Evolutionary conservation across 2,113 vertebrate species (phyloP), one percentile per base, ranked within the genome.

Genomic region (Tursiops truncatus): DNA sequence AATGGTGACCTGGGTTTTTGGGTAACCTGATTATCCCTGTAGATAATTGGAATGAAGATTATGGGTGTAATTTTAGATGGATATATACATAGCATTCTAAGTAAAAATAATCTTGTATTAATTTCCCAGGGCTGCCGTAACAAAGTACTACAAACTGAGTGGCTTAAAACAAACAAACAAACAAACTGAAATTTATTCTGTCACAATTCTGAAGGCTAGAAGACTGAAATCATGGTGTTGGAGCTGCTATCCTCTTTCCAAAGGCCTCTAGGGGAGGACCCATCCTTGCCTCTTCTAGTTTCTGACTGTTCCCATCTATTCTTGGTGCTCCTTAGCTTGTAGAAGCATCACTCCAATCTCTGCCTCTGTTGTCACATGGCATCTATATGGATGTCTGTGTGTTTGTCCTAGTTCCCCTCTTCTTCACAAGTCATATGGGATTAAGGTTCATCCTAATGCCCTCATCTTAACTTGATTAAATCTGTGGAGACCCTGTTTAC

Each of bases 401-500:
- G 31, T 89, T 0, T 89, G 44, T 68, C 15, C 50, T 85, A 20
- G 53, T 20, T 85, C 14, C 36, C 12, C 6, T 47, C 12, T 73
- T 76, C 25, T 60, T 84, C 10, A 21, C 6, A 14, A 65, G 4
- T 63, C 17, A 41, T 20, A 38, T 15, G 81, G 25, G 17, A n/a
- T 85, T 67, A 31, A 70, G 47, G 2, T 17, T 18, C 13, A 74
- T 28, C 0, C 20, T 73, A n/a, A 67, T 25, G 5, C 13, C 10
- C 3, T 96, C 53, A 44, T 79, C 21, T 70, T 89, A 67, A 82
- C 31, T 81, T 65, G 17, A 44, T 71, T 50, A 82, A 89, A 70
- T 80, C 6, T 81, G 23, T 53, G 8, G 44, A 84, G 6, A 58
- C 10, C 3, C 2, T 76, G 8, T 73, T 73, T 86, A 47, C 65